Evolutionary conservation across 2,797 vertebrate species (phyloP).

Genomic region (Tiaroga cobitis): DNA sequence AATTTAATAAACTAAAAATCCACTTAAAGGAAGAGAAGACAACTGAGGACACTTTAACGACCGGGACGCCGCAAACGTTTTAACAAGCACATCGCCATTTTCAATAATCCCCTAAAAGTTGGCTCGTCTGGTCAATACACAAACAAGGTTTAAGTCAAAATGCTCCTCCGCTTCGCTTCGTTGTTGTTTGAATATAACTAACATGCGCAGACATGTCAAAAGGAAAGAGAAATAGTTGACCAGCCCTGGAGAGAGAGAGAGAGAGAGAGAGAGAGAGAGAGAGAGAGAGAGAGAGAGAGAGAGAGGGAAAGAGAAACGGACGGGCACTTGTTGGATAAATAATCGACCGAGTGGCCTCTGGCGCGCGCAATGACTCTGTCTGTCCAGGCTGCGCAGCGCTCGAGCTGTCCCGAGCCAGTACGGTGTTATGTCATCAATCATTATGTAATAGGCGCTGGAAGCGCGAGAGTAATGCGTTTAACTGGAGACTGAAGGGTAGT

Average conservation of each 20-base stretch:
- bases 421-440: constrained; percentile 75
- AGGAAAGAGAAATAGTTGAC: neutral
- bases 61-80: constrained; percentile 54
- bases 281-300: neutral
- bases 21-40: neutral
- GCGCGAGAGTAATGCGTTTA: constrained; percentile 24
- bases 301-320: neutral
- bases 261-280: neutral
- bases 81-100: constrained; percentile 55
- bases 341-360: constrained; percentile 35
- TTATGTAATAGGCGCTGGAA: constrained; percentile 71
- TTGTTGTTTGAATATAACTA: constrained; percentile 3
- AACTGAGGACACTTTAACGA: constrained; percentile 34
- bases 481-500: neutral
- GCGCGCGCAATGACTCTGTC: constrained; percentile 11
- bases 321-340: constrained; percentile 46
- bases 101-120: neutral
- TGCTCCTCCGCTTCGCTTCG: neutral
- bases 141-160: neutral
- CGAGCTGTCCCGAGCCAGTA: constrained; percentile 62
- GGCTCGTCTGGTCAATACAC: constrained; percentile 9
- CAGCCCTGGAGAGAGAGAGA: neutral
- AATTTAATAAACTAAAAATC: neutral
- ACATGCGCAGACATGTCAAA: constrained; percentile 9
- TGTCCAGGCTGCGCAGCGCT: constrained; percentile 23